These are phyloP conservation scores for Mustelus asterias DNA, from an alignment of 2,113 vertebrate genomes.

Conservation along the genomic window DNA sequence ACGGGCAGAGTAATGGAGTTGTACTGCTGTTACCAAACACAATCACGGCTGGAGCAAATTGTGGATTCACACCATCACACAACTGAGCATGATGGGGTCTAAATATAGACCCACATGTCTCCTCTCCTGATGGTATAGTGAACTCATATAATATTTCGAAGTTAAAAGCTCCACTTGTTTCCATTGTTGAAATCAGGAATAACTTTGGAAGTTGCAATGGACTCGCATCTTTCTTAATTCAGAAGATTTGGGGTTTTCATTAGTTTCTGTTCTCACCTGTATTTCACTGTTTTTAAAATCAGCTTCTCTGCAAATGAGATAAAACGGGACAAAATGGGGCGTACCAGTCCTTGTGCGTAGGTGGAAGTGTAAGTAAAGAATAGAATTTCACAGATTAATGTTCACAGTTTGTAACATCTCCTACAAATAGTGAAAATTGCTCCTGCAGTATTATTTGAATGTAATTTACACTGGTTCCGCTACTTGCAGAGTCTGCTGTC, in stretches of 20 bases:
- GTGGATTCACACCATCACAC: background rate
- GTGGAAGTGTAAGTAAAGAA: background rate
- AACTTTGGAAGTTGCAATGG: background rate
- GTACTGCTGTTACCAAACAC: background rate
- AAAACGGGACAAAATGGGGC: background rate
- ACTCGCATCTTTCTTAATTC: background rate
- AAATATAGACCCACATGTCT: background rate
- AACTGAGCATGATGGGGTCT: background rate
- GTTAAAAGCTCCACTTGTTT: background rate
- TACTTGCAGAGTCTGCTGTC: background rate
- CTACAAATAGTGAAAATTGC: conserved; percentile 14
- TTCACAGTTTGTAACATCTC: background rate
- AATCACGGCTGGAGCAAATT: background rate
- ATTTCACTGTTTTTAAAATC: background rate
- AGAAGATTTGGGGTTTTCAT: background rate
- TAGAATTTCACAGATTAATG: background rate
- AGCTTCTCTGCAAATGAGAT: background rate
- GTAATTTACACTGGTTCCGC: background rate
- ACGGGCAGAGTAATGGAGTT: background rate
- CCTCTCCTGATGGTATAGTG: background rate
- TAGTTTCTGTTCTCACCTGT: background rate
- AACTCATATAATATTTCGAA: background rate
- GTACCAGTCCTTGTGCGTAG: background rate
- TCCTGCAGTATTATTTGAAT: background rate
- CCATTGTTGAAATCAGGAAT: background rate